phyloP scores from a whole-genome alignment of 35 echinoderm and acorn worm species.

The Lytechinus pictus region DNA sequence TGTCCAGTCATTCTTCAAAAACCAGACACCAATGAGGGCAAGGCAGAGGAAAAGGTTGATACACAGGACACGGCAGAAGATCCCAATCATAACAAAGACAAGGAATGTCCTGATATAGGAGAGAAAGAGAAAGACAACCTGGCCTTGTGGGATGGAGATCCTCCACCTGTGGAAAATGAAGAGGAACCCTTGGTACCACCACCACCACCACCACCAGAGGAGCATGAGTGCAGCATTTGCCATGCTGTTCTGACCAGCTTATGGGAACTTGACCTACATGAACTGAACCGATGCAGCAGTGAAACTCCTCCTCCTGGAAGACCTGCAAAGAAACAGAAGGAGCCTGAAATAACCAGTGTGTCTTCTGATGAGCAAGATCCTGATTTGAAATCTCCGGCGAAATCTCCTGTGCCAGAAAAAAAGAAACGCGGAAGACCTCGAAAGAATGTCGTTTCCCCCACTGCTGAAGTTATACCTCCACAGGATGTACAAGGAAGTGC shows the following conservation, averaged over 20 bases:
- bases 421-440: background rate
- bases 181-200: background rate
- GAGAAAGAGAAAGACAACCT: background rate
- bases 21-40: background rate
- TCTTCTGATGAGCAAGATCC: background rate
- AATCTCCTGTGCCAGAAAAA: background rate
- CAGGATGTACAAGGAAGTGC: background rate
- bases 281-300: background rate
- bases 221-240: background rate
- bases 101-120: background rate
- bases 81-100: background rate
- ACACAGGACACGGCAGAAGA: background rate
- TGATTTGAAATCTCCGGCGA: background rate
- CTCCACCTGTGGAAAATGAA: background rate
- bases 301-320: background rate
- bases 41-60: background rate
- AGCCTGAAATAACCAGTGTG: background rate
- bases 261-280: constrained; percentile 36
- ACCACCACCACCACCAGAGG: constrained; percentile 16
- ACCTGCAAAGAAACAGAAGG: background rate
- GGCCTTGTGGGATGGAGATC: background rate
- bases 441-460: background rate
- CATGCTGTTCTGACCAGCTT: background rate
- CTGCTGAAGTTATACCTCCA: background rate
- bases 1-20: constrained; percentile 30